Evolutionary conservation across 1,140 invertebrate species (phyloP), one percentile per base, ranked within the genome.

Genomic region (Apis cerana): DNA sequence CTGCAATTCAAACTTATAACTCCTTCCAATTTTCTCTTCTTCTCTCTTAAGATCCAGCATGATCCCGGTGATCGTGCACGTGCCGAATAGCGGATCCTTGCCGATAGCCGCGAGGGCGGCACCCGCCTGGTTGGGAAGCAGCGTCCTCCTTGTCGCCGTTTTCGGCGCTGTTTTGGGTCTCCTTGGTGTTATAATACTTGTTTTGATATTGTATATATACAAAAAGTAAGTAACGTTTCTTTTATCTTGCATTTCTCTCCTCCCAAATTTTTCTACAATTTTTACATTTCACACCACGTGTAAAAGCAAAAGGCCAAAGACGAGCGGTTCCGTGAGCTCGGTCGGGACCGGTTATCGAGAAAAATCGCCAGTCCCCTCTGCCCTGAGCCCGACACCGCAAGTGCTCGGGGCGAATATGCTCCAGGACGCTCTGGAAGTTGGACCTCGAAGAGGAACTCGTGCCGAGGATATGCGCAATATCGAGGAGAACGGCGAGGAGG

Each of bases 161-260:
- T 96, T 97, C 85, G 97, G 96, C 56, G 95, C 95, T 21, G 95
- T 97, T 68, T 93, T 97, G n/a, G 96, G 96, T 23, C 91, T 97
- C 33, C 95, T 97, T 43, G 96, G 96, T 59, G 94, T 97, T 62
- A 95, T 97, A n/a, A 96, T 97, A 82, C 94, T 96, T 15, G 94
- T 96, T 72, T 94, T 97, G 13, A 95, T 97, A 27, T 92, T 96
- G 79, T 97, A 97, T 92, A 97, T 97, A 89, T 96, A 96, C 89
- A 97, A 97, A 92, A 95, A 96, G 96, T 97, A 93, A 95, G 96
- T 95, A 81, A 74, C 85, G 10, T 27, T 27, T 27, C 3, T 33
- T 33, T 27, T 27, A 61, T 23, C 43, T 61, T 11, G 33, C 2
- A 19, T 50, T 52, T 12, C 23, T 50, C 23, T 67, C 11, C 10